A percentile compares a stretch with the other conserved stretches of the same genome.
Evolutionary conservation across 2,113 vertebrate species (phyloP).

Genomic region (Limanda limanda): DNA sequence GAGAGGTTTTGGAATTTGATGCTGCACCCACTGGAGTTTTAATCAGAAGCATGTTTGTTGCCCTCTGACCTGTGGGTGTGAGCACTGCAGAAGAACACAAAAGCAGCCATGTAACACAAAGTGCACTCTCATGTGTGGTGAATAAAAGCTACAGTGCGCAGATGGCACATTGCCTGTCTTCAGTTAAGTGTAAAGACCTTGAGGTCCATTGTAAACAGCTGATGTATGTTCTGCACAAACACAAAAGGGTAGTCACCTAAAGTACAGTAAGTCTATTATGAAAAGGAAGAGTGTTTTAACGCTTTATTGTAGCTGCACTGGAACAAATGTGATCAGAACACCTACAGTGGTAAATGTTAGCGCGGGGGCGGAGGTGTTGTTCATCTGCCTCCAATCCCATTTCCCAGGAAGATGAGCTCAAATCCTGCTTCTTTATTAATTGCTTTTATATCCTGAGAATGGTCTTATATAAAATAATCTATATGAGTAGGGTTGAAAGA

Average conservation of each 20-base stretch:
- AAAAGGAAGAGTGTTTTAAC: not conserved
- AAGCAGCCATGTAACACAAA: not conserved
- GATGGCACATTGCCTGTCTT: not conserved
- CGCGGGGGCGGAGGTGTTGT: not conserved
- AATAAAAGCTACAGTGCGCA: not conserved
- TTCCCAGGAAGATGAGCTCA: slow-evolving; percentile 1
- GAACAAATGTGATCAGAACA: not conserved
- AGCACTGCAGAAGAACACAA: slow-evolving; percentile 1
- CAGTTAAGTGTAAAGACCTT: slow-evolving; percentile 3
- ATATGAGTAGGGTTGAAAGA: not conserved
- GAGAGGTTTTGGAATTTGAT: not conserved
- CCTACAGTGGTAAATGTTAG: not conserved
- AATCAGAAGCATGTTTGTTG: not conserved
- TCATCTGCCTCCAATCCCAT: not conserved
- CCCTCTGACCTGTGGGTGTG: not conserved
- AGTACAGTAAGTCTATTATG: not conserved
- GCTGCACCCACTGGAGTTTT: not conserved
- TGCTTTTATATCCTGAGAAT: not conserved
- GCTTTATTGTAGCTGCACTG: not conserved
- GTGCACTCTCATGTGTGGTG: not conserved
- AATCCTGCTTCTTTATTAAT: slow-evolving; percentile 3
- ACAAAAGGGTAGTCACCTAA: not conserved
- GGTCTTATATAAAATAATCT: not conserved
- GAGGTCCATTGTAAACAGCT: not conserved
- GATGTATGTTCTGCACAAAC: not conserved